Conservation (phyloP, 2,113 vertebrate genomes). For the Geococcyx californianus region DNA sequence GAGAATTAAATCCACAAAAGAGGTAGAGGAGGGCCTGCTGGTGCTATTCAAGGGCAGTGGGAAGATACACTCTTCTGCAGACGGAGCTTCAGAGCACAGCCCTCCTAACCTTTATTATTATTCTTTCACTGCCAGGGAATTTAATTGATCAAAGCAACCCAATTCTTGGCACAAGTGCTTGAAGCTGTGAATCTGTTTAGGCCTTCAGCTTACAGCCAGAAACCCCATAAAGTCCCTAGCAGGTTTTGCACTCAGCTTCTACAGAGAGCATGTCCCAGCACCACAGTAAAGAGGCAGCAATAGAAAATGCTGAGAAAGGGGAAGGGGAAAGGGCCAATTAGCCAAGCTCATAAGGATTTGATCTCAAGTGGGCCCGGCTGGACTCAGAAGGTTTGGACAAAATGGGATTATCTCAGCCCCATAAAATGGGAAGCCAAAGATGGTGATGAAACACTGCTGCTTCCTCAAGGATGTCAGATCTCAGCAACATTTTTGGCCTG, state of each 20-base stretch:
- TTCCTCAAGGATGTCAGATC: background rate
- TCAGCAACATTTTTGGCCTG: background rate
- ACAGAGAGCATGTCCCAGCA: background rate
- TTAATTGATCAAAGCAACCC: slow-evolving; percentile 66
- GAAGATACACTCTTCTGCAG: slow-evolving; percentile 52
- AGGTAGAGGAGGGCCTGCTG: slow-evolving; percentile 42
- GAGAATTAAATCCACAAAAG: slow-evolving; percentile 61
- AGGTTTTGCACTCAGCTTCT: background rate
- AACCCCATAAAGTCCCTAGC: background rate
- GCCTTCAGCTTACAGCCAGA: background rate
- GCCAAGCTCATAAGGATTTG: background rate
- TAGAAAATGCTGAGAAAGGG: background rate
- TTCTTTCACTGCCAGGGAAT: slow-evolving; percentile 47
- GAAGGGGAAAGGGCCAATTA: background rate
- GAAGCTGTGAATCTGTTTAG: slow-evolving; percentile 31
- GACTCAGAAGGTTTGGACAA: background rate
- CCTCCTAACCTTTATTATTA: slow-evolving; percentile 45
- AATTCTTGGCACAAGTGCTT: slow-evolving; percentile 53
- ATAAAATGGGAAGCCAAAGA: background rate
- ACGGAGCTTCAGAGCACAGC: background rate
- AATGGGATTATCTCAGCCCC: background rate
- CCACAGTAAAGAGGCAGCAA: background rate
- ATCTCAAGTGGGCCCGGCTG: background rate
- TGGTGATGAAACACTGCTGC: fast-evolving
- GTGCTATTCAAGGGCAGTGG: slow-evolving; percentile 47